Conservation (phyloP, 2,888 invertebrate species). For the Brachypalpus laphriformis region DNA sequence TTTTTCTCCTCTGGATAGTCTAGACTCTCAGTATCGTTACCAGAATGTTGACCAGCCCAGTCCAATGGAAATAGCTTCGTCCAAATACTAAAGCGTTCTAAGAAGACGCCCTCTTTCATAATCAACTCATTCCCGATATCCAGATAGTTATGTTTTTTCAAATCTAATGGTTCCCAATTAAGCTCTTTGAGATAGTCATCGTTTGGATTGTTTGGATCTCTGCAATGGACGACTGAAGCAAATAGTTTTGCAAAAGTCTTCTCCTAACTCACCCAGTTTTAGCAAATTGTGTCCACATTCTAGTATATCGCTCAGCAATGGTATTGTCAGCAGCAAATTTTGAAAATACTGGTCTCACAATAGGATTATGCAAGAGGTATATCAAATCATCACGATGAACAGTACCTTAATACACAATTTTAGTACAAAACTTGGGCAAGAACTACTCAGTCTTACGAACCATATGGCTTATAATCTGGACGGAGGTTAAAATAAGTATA, state of each 20-base stretch:
- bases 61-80: slow-evolving; percentile 70
- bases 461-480: slow-evolving; percentile 82
- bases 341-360: slow-evolving; percentile 80
- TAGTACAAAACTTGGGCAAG: background rate
- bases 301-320: slow-evolving; percentile 82
- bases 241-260: too few relatives aligned
- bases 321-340: slow-evolving; percentile 81
- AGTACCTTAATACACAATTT: slow-evolving; percentile 78
- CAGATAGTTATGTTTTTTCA: slow-evolving; percentile 76
- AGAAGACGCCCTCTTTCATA: slow-evolving; percentile 74
- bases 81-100: slow-evolving; percentile 72
- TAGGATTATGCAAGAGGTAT: slow-evolving; percentile 80
- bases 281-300: slow-evolving; percentile 83
- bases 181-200: slow-evolving; percentile 77
- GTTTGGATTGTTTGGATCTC: slow-evolving; percentile 79
- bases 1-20: background rate
- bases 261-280: slow-evolving; percentile 77
- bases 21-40: background rate
- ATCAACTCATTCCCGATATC: slow-evolving; percentile 78
- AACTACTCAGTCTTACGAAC: slow-evolving; percentile 79
- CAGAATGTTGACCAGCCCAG: background rate
- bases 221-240: too few relatives aligned
- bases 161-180: slow-evolving; percentile 77
- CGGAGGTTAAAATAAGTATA: slow-evolving; percentile 84
- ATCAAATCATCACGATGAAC: slow-evolving; percentile 83